Evolutionary conservation across 2,888 invertebrate species (phyloP).

Genomic region (Caenorhabditis virilis): DNA sequence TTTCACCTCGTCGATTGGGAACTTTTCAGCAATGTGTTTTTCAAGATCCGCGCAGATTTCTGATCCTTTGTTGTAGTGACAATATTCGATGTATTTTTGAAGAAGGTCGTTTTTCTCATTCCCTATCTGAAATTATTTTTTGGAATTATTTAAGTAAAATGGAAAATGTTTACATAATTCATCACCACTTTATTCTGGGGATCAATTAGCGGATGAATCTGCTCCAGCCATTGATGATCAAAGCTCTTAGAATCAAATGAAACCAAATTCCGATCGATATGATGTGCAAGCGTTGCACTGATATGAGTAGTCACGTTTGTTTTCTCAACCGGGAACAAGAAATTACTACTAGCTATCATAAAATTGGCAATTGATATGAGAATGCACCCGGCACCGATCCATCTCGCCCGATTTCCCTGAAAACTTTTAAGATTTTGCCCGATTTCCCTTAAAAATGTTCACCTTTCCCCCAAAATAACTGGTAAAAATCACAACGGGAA

Average conservation of each 20-base stretch:
- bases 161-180: conserved; percentile 20
- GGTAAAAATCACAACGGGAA: conserved; percentile 66
- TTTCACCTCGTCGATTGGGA: conserved; percentile 28
- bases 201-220: conserved; percentile 29
- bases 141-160: not conserved
- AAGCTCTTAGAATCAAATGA: conserved; percentile 7
- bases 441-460: not conserved
- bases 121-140: conserved; percentile 19
- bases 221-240: conserved; percentile 25
- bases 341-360: conserved; percentile 64
- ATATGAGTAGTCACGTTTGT: conserved; percentile 44
- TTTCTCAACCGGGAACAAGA: conserved; percentile 62
- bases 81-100: conserved; percentile 32
- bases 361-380: conserved; percentile 66
- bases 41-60: conserved; percentile 28
- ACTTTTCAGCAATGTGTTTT: conserved; percentile 22
- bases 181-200: conserved; percentile 22
- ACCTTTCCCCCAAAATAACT: conserved; percentile 67
- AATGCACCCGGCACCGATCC: conserved; percentile 68
- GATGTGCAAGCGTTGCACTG: conserved; percentile 33
- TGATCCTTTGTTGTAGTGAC: conserved; percentile 21
- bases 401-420: conserved; percentile 66
- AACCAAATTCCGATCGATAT: conserved; percentile 35
- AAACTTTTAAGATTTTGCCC: not conserved
- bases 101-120: conserved; percentile 21